Conservation (phyloP, 2,888 invertebrate genomes). For the Pammene aurita region DNA sequence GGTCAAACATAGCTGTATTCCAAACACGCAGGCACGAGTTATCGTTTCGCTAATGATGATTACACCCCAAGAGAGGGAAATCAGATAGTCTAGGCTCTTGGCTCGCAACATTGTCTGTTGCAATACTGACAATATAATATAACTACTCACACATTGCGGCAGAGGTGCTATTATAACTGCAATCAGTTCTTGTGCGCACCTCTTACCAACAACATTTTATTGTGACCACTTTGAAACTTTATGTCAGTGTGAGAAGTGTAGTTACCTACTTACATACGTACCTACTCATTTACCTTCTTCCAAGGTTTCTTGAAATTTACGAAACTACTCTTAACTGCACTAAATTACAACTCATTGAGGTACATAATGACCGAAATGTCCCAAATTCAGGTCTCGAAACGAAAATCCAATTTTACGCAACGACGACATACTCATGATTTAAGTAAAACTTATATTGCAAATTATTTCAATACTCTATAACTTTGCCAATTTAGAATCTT, state of each 20-base stretch:
- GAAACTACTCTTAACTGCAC: background rate
- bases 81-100: constrained; percentile 24
- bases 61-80: constrained; percentile 27
- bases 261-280: too few species aligned
- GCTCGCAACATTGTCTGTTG: constrained; percentile 21
- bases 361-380: background rate
- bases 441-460: too few species aligned
- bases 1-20: constrained; percentile 8
- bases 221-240: background rate
- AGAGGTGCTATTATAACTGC: constrained; percentile 4
- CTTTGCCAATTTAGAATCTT: too few species aligned
- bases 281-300: background rate
- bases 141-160: background rate
- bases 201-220: background rate
- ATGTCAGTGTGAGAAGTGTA: background rate
- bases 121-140: constrained; percentile 14
- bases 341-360: constrained; percentile 3
- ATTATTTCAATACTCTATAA: too few species aligned
- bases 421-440: too few species aligned
- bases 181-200: background rate
- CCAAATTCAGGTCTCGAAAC: background rate
- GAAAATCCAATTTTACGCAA: too few species aligned
- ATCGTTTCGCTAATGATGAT: constrained; percentile 19
- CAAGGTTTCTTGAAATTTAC: background rate
- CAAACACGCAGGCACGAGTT: constrained; percentile 19